phyloP scores from a whole-genome alignment of 1,140 invertebrate genomes.

The Papilio machaon region DNA sequence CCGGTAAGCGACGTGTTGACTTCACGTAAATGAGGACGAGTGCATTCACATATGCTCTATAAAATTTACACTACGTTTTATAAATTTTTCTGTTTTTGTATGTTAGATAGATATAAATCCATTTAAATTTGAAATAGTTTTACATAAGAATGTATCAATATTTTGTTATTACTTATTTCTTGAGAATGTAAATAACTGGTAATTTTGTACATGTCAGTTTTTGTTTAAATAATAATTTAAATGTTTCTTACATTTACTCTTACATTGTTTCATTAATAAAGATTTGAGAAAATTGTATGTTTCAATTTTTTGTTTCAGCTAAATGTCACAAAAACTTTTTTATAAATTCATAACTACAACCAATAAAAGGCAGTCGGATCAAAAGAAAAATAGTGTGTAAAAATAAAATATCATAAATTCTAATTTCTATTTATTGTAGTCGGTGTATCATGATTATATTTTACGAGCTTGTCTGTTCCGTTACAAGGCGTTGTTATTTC shows the following conservation, averaged over 20 bases:
- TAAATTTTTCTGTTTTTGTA: background rate
- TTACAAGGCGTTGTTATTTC: slow-evolving; percentile 24
- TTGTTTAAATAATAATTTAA: background rate
- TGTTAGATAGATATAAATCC: background rate
- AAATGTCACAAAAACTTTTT: too few relatives aligned
- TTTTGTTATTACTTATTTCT: background rate
- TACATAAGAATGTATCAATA: background rate
- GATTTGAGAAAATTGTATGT: too few relatives aligned
- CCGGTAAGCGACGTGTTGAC: slow-evolving; percentile 55
- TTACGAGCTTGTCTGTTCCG: slow-evolving; percentile 21
- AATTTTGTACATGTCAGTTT: background rate
- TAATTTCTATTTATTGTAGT: background rate
- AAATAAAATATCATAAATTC: slow-evolving; percentile 1
- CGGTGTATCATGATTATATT: background rate
- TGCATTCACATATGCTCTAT: slow-evolving; percentile 48
- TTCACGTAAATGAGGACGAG: slow-evolving; percentile 51
- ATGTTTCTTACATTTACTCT: too few relatives aligned
- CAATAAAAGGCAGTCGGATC: background rate
- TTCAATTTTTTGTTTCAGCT: too few relatives aligned
- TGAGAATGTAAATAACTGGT: background rate
- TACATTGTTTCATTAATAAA: background rate
- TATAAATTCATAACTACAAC: background rate
- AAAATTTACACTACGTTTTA: slow-evolving; percentile 19
- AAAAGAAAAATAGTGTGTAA: background rate
- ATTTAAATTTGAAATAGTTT: background rate